Evolutionary conservation across 2,797 vertebrate genomes (phyloP), one percentile per base, ranked within the genome.

Genomic region (Hypotaenidia okinawae): DNA sequence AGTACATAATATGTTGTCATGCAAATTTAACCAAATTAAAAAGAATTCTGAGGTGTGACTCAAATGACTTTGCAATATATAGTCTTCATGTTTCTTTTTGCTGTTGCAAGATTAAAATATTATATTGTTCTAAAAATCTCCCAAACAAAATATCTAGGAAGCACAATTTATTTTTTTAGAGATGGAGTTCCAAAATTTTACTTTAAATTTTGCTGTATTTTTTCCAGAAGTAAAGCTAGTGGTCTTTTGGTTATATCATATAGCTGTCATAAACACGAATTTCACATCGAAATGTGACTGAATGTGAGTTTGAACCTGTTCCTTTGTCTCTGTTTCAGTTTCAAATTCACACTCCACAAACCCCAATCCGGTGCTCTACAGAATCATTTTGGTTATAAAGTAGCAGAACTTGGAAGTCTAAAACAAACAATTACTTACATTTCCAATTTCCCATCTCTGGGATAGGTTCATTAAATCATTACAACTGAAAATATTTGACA

Each of bases 1-100:
- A 75, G 10, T 33, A 37, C 2, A 12, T 55, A 35, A 30, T 25
- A 24, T 0, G 0, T 47, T 72, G 43, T 35, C 24, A 41, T 32
- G 58, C 18, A 78, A n/a, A 72, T 57, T 57, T 57, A 52, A 76
- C 14, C 16, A 37, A 37, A 37, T 37, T 37, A 37, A 37, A 37
- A 78, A 54, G 19, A 41, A 28, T 72, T 87, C 10, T 85, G 28
- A 82, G 5, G 30, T 72, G 22, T 4, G 4, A n/a, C 13, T 73
- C 4, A 57, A 66, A 63, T 41, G 0, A 4, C 37, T 33, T 41
- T 89, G 78, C 67, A 73, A 35, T 45, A 35, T 32, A 3, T 61
- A 51, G 3, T 16, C 24, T 68, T 75, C 5, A 8, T 61, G 7
- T 21, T 52, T 72, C 10, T 49, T 87, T 78, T 64, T 82, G 7